Percentiles rank a stretch among this genome's conserved stretches.
Conservation (phyloP, 1,140 invertebrate species). For the Drosophila carrolli region DNA sequence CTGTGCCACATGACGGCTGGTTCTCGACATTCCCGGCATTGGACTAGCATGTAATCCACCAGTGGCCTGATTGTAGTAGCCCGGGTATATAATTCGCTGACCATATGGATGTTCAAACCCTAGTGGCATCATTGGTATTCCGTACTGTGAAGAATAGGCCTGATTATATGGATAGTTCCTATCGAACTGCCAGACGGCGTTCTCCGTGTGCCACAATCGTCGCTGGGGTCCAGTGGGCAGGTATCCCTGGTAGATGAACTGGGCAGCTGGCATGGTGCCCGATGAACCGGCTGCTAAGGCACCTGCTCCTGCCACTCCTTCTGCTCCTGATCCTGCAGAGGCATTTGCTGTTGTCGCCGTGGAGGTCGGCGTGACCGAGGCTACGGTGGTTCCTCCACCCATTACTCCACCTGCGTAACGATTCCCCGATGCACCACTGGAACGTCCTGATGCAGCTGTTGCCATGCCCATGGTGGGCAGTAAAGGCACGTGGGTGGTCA, state of each 20-base stretch:
- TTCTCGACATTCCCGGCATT: conserved; percentile 9
- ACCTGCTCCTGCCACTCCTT: background rate
- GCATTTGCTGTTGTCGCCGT: background rate
- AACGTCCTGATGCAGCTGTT: conserved; percentile 12
- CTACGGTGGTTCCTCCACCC: conserved; percentile 8
- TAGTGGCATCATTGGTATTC: conserved; percentile 63
- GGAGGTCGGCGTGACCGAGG: conserved; percentile 13
- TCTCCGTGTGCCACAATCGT: conserved; percentile 66
- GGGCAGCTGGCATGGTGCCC: conserved; percentile 20
- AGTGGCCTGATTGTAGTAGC: conserved; percentile 49
- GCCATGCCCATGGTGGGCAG: conserved; percentile 14
- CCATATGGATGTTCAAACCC: conserved; percentile 58
- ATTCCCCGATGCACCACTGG: conserved; percentile 9
- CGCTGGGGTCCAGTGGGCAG: conserved; percentile 55
- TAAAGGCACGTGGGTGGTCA: conserved; percentile 23
- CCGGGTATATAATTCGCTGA: conserved; percentile 62
- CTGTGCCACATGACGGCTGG: conserved; percentile 39
- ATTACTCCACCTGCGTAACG: conserved; percentile 34
- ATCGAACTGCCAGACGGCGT: conserved; percentile 71
- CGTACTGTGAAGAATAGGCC: conserved; percentile 55
- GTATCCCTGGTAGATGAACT: conserved; percentile 57
- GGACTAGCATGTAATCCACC: conserved; percentile 13
- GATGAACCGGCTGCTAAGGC: background rate
- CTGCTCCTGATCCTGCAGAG: background rate
- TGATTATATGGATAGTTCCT: conserved; percentile 73